A percentile compares a stretch with the other conserved stretches of the same genome.
These are phyloP conservation scores for Siniperca obscura DNA, from an alignment of 2,797 vertebrate species.

Conservation along the genomic window DNA sequence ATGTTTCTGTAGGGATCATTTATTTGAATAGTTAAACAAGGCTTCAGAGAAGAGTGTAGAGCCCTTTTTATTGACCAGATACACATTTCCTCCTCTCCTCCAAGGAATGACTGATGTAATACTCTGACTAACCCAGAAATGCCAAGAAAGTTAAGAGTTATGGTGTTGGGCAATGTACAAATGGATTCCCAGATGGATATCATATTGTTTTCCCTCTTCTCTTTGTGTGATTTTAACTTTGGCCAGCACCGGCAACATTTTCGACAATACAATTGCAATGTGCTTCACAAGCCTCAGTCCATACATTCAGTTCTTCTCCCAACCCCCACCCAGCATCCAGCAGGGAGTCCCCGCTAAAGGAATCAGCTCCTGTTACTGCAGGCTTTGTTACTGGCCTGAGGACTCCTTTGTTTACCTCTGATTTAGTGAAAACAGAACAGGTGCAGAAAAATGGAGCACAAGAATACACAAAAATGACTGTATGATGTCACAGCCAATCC, in stretches of 20 bases:
- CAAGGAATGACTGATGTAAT: constrained; percentile 13
- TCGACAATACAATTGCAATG: constrained; percentile 12
- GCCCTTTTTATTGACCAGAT: constrained; percentile 24
- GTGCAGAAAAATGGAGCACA: constrained; percentile 43
- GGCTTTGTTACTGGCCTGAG: constrained; percentile 43
- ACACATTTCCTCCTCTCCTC: constrained; percentile 9
- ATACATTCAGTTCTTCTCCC: constrained; percentile 35
- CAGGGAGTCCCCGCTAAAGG: constrained; percentile 54
- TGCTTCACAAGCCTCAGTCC: constrained; percentile 36
- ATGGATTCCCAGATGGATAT: background rate
- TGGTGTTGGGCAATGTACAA: background rate
- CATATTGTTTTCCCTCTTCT: background rate
- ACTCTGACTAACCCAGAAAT: constrained; percentile 30
- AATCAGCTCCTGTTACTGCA: constrained; percentile 54
- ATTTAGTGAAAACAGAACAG: constrained; percentile 55
- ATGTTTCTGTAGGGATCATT: constrained; percentile 22
- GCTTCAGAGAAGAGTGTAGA: background rate
- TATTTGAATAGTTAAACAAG: constrained; percentile 33
- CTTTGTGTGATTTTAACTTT: constrained; percentile 7
- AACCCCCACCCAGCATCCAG: constrained; percentile 54
- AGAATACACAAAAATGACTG: background rate
- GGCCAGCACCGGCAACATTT: background rate
- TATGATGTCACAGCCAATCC: constrained; percentile 9
- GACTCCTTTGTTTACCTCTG: constrained; percentile 63
- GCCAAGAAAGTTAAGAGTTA: constrained; percentile 49